phyloP scores from a whole-genome alignment of 2,888 invertebrate genomes.

The Epistrophella euchroma region DNA sequence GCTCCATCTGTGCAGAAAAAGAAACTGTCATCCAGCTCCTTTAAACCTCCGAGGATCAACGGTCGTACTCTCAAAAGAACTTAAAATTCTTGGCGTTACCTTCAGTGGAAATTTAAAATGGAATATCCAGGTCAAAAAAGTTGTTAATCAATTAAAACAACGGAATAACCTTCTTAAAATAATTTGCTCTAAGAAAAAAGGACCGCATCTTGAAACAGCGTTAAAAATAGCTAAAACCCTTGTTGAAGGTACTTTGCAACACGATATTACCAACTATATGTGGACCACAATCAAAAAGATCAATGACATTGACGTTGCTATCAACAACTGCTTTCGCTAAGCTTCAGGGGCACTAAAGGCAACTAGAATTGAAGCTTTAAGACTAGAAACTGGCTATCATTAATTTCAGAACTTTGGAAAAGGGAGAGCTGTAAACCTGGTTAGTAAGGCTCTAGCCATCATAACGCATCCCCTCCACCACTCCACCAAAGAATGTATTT shows the following conservation, averaged over 20 bases:
- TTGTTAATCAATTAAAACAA: not conserved
- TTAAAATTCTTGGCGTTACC: too few species aligned
- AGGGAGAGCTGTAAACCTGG: too few species aligned
- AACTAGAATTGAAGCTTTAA: not conserved
- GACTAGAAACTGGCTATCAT: not conserved
- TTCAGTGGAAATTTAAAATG: not conserved
- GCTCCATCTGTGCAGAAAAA: too few species aligned
- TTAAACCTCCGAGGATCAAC: too few species aligned
- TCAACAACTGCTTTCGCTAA: constrained; percentile 27
- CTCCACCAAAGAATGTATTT: too few species aligned
- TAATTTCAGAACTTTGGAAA: not conserved
- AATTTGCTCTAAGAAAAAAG: not conserved
- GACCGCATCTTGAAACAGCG: not conserved
- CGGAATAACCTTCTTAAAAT: not conserved
- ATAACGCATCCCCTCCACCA: too few species aligned
- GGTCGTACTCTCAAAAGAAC: too few species aligned
- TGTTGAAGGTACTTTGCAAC: not conserved
- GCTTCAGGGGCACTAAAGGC: not conserved
- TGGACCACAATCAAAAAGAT: constrained; percentile 23
- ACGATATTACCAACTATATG: constrained; percentile 9
- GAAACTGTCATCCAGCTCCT: too few species aligned
- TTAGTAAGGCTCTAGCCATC: too few species aligned
- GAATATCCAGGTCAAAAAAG: not conserved
- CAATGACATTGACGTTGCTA: not conserved
- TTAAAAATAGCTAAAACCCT: not conserved